These are phyloP conservation scores for Epistrophella euchroma DNA, from an alignment of 2,888 invertebrate genomes.

Conservation along the genomic window DNA sequence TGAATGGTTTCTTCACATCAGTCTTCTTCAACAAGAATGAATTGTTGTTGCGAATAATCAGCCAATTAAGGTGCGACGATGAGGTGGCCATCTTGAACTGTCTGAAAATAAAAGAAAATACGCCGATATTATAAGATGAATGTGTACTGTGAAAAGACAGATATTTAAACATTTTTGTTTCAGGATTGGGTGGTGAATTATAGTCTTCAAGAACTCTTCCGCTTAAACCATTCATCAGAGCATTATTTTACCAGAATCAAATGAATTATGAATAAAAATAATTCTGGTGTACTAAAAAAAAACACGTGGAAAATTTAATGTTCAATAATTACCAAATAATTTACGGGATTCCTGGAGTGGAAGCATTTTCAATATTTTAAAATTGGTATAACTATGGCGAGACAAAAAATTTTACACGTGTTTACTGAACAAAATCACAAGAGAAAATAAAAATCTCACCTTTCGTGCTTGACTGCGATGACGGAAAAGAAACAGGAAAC, in stretches of 20 bases:
- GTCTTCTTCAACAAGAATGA: constrained; percentile 83
- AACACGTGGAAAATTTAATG: constrained; percentile 78
- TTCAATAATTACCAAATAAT: constrained; percentile 72
- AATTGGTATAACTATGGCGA: constrained; percentile 39
- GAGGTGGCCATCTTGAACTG: constrained; percentile 82
- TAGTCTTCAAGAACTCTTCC: constrained; percentile 84
- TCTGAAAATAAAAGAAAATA: constrained; percentile 63
- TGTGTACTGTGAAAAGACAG: not conserved
- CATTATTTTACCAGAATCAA: constrained; percentile 38
- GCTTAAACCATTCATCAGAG: constrained; percentile 81
- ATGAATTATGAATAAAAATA: not conserved
- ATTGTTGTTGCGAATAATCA: constrained; percentile 84
- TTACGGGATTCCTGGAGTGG: constrained; percentile 58
- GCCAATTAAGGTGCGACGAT: constrained; percentile 84
- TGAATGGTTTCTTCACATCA: constrained; percentile 84
- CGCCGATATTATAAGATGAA: not conserved
- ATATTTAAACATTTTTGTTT: constrained; percentile 66
- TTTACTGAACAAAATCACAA: constrained; percentile 78
- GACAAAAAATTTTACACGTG: constrained; percentile 78
- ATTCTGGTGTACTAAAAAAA: constrained; percentile 29
- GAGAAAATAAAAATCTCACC: constrained; percentile 82
- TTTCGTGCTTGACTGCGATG: constrained; percentile 81
- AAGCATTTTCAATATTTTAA: constrained; percentile 54
- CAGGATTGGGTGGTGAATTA: constrained; percentile 84
- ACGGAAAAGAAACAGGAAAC: constrained; percentile 84